These are phyloP conservation scores for Leucophenga varia DNA, from an alignment of 1,140 invertebrate genomes.

Conservation along the genomic window DNA sequence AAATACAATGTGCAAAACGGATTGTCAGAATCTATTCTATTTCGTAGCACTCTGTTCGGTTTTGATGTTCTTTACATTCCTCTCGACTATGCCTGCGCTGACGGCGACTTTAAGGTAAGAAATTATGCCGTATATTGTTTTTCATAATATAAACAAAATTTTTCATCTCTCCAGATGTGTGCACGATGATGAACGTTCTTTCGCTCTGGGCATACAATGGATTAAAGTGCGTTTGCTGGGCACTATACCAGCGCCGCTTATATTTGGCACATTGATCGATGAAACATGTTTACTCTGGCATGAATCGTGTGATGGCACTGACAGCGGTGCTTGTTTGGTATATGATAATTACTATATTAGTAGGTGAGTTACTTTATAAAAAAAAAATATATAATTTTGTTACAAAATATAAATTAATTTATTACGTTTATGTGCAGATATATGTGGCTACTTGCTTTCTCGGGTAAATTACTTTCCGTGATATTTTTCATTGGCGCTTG, in stretches of 20 bases:
- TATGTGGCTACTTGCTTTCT: conserved; percentile 65
- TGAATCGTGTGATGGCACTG: conserved; percentile 60
- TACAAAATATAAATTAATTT: not conserved
- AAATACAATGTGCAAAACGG: conserved; percentile 65
- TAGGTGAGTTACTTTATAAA: conserved; percentile 57
- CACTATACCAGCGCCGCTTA: conserved; percentile 83
- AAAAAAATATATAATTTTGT: conserved; percentile 2
- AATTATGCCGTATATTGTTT: not conserved
- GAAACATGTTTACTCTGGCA: conserved; percentile 80
- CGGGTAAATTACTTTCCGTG: conserved; percentile 66
- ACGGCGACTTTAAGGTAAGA: conserved; percentile 72
- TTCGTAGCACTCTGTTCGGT: conserved; percentile 71
- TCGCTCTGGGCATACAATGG: conserved; percentile 86
- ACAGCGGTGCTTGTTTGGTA: conserved; percentile 65
- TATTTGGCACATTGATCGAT: conserved; percentile 84
- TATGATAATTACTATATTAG: conserved; percentile 73
- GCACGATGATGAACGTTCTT: conserved; percentile 76
- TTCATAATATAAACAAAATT: not conserved
- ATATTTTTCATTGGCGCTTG: conserved; percentile 70
- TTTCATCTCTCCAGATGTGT: conserved; percentile 65
- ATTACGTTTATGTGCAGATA: conserved; percentile 59
- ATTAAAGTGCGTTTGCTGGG: conserved; percentile 76
- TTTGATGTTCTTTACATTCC: conserved; percentile 74
- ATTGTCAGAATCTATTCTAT: conserved; percentile 66
- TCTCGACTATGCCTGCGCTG: conserved; percentile 75